Evolutionary conservation across 2,797 vertebrate genomes (phyloP).

Genomic region (Acanthurus tractus): DNA sequence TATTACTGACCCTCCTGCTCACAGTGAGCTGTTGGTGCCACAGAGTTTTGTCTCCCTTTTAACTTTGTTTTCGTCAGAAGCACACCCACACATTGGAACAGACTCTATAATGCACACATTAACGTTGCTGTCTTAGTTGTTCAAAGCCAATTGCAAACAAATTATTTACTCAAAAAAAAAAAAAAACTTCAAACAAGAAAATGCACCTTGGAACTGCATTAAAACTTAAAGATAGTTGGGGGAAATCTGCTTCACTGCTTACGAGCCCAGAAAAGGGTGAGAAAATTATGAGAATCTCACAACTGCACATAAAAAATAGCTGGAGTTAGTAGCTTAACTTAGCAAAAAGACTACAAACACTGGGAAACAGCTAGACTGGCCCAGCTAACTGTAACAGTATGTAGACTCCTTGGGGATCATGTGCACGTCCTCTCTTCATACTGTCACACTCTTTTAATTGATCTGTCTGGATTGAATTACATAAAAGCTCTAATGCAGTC

Average conservation of each 20-base stretch:
- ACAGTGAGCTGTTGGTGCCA: neutral
- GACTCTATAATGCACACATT: neutral
- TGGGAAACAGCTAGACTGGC: too few relatives aligned
- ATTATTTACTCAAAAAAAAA: neutral
- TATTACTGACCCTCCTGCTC: slow-evolving; percentile 8
- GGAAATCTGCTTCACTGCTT: too few relatives aligned
- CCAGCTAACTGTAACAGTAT: neutral
- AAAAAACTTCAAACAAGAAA: neutral
- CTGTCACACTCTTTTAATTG: slow-evolving; percentile 1
- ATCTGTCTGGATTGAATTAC: slow-evolving; percentile 5
- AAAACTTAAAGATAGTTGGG: neutral
- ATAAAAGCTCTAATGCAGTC: slow-evolving; percentile 16
- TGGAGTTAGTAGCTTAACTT: too few relatives aligned
- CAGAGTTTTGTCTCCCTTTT: neutral
- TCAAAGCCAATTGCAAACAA: neutral
- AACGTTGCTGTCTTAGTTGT: neutral
- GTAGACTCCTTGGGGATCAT: neutral
- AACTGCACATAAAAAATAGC: too few relatives aligned
- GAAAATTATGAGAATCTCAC: too few relatives aligned
- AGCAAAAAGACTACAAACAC: too few relatives aligned
- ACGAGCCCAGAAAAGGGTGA: too few relatives aligned
- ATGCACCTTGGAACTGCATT: neutral
- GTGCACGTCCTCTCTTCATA: slow-evolving; percentile 1
- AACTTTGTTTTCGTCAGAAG: slow-evolving; percentile 4
- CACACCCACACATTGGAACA: slow-evolving; percentile 1